A percentile compares a stretch with the other conserved stretches of the same genome.
Conservation (phyloP, 2,888 invertebrate genomes). For the Tenthredo distinguenda region DNA sequence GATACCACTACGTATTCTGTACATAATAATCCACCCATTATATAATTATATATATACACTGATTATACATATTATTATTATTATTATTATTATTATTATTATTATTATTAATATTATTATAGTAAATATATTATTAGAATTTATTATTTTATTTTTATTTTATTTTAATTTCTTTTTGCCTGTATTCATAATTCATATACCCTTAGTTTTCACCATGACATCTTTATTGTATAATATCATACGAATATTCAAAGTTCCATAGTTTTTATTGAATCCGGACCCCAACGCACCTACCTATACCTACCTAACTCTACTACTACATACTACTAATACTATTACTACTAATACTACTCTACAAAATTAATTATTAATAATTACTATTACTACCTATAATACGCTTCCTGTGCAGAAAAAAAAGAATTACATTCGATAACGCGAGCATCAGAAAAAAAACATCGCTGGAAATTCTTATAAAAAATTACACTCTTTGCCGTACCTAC, state of each 20-base stretch:
- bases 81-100: conserved; percentile 72
- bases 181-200: conserved; percentile 27
- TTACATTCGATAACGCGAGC: not conserved
- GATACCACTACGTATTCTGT: conserved; percentile 76
- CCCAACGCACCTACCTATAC: conserved; percentile 19
- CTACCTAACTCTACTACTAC: conserved; percentile 8
- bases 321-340: conserved; percentile 23
- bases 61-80: conserved; percentile 64
- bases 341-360: conserved; percentile 23
- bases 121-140: conserved; percentile 74
- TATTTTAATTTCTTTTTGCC: conserved; percentile 59
- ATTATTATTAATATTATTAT: conserved; percentile 71
- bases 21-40: conserved; percentile 68
- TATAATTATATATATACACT: conserved; percentile 66
- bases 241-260: conserved; percentile 39
- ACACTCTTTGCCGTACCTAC: conserved; percentile 13
- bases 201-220: conserved; percentile 51
- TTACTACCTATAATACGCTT: conserved; percentile 48
- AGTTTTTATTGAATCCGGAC: conserved; percentile 42
- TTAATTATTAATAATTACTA: not conserved
- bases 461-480: not conserved
- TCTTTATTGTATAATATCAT: conserved; percentile 51
- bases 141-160: conserved; percentile 56
- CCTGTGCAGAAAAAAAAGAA: conserved; percentile 3
- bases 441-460: not conserved